Evolutionary conservation across 2,888 invertebrate genomes (phyloP).

Genomic region (Ophion obscuratus): DNA sequence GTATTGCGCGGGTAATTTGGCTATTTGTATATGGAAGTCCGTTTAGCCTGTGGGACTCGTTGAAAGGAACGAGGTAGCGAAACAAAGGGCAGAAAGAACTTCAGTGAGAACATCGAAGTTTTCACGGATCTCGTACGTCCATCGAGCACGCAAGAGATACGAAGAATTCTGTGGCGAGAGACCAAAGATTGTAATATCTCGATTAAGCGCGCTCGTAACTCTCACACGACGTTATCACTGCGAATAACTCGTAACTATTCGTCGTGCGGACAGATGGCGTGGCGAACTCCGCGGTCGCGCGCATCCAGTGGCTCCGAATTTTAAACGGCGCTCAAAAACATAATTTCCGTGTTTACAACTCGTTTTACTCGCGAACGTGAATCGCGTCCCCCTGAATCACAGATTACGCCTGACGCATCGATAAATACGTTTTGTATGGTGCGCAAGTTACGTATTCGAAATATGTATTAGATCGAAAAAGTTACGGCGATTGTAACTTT

Average conservation of each 20-base stretch:
- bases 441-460: too few species aligned
- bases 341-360: too few species aligned
- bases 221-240: not conserved
- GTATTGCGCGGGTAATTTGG: slow-evolving; percentile 88
- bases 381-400: too few species aligned
- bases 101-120: not conserved
- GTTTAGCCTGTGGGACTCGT: slow-evolving; percentile 74
- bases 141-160: not conserved
- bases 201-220: not conserved
- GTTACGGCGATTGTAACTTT: too few species aligned
- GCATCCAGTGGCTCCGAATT: not conserved
- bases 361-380: too few species aligned
- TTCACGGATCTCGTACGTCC: not conserved
- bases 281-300: not conserved
- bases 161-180: not conserved
- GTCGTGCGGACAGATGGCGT: not conserved
- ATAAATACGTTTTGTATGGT: too few species aligned
- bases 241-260: not conserved
- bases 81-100: not conserved
- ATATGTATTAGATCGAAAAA: too few species aligned
- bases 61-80: not conserved
- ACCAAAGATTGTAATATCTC: slow-evolving; percentile 13
- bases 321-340: too few species aligned
- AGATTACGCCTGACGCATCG: too few species aligned
- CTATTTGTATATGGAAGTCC: slow-evolving; percentile 88